Evolutionary conservation across 1,140 invertebrate species (phyloP), one percentile per base, ranked within the genome.

Genomic region (Ceratina australensis): DNA sequence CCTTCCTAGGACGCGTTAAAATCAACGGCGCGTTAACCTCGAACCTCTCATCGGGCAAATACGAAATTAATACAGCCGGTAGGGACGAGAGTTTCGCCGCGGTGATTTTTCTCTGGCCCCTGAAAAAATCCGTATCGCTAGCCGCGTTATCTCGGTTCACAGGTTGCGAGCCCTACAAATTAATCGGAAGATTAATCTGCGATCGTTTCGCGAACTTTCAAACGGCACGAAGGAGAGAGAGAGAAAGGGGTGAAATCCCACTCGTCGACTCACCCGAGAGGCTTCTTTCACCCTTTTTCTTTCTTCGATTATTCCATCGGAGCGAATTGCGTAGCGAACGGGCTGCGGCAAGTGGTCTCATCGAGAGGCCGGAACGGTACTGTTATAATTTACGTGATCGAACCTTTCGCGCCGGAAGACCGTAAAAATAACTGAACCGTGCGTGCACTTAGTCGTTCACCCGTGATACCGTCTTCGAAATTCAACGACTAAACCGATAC

Each of bases 351-450:
- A 67, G 72, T 59, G 64, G 52, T 22, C 56, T 49, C 64, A 20
- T 71, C 57, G 24, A 52, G 20, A 61, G 67, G 28, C 67, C 75
- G 26, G 47, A 49, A 42, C 16, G n/a, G 52, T 83, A 79, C 82
- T 82, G 76, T 83, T 83, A 83, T 67, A 83, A 79, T 82, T 83
- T 66, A n/a, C 59, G 24, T 69, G 73, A 79, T 79, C 81, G 65
- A 82, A 67, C 54, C 71, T 71, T 79, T 61, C 71, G 68, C 79
- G 73, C 65, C 22, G 61, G 54, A 54, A 22, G 76, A 78, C 78
- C 74, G 47, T 69, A 60, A 83, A 81, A 73, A 64, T 18, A 78
- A 52, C n/a, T 13, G 73, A 64, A 52, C 60, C 81, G 26, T 81
- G 54, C 28, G 49, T 57, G 67, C 54, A 28, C 28, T 69, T 50